Evolutionary conservation across 2,113 vertebrate genomes (phyloP), one percentile per base, ranked within the genome.

Genomic region (Dryoscopus gambensis): DNA sequence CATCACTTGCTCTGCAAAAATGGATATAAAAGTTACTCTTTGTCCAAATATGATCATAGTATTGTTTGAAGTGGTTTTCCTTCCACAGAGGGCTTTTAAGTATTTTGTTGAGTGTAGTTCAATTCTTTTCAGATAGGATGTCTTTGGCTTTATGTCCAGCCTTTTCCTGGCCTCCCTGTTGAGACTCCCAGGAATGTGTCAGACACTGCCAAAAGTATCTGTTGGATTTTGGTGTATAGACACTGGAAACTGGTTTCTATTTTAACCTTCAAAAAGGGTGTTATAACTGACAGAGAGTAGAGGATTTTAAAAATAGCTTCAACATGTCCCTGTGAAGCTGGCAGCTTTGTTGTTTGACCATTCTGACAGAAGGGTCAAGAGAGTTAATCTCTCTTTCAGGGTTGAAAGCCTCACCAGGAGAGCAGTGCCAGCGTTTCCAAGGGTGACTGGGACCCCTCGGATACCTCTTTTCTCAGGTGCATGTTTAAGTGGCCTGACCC

Each of bases 221-320:
- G 0, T 14, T 89, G 50, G 37, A 49, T 68, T 96, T 93, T 79
- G 40, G 37, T 91, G 76, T 87, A 49, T 84, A 76, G 53, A 76
- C 67, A 73, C 59, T 85, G 57, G 57, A 87, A 90, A 65, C 46
- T 42, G 28, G 46, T 80, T 92, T 84, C 77, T 94, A 65, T 94
- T 91, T 95, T 85, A 91, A 60, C 65, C 46, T 84, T 89, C 44
- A 82, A 33, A 95, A 93, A 89, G 28, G 13, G 28, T 82, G 77
- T 73, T 73, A 62, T 25, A 93, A 89, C 33, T 95, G 62, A 93
- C 74, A 79, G 77, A 82, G 20, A 17, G 18, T 21, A 80, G 62
- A 87, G 14, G 31, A 73, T 79, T 91, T 96, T 59, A 74, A 95
- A 96, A 96, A 89, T 91, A 97, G 16, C 78, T 76, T 80, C 67